Conservation (phyloP, 2,113 vertebrate genomes). For the Mustela nigripes region DNA sequence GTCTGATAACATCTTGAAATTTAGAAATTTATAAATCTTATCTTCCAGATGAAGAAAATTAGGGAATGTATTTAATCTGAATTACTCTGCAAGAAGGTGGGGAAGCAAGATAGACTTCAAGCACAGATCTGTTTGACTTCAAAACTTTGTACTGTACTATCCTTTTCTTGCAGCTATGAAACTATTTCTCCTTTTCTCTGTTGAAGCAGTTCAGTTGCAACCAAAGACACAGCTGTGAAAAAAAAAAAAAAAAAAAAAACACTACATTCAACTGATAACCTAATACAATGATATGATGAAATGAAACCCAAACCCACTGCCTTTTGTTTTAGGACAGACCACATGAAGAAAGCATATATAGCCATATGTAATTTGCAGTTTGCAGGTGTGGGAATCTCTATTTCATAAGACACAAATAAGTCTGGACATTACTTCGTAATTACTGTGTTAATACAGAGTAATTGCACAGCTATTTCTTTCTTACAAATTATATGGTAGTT, state of each 20-base stretch:
- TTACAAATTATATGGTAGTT: slow-evolving; percentile 89
- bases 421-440: slow-evolving; percentile 87
- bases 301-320: slow-evolving; percentile 49
- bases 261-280: slow-evolving; percentile 51
- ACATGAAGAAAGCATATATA: slow-evolving; percentile 76
- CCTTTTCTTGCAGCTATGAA: not conserved
- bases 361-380: slow-evolving; percentile 79
- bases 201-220: not conserved
- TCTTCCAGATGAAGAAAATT: not conserved
- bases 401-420: slow-evolving; percentile 83
- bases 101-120: not conserved
- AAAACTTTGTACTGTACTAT: not conserved
- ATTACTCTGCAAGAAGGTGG: not conserved
- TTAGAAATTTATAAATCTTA: not conserved
- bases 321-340: slow-evolving; percentile 73
- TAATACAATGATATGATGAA: slow-evolving; percentile 69
- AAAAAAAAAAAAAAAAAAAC: slow-evolving; percentile 31
- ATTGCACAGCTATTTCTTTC: slow-evolving; percentile 88
- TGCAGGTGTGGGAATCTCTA: slow-evolving; percentile 86
- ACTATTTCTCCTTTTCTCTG: not conserved
- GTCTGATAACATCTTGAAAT: not conserved
- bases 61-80: not conserved
- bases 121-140: not conserved
- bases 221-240: slow-evolving; percentile 53
- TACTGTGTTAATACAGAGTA: slow-evolving; percentile 89